phyloP scores from a whole-genome alignment of 1,140 invertebrate genomes.

The Drosophila jambulina region DNA sequence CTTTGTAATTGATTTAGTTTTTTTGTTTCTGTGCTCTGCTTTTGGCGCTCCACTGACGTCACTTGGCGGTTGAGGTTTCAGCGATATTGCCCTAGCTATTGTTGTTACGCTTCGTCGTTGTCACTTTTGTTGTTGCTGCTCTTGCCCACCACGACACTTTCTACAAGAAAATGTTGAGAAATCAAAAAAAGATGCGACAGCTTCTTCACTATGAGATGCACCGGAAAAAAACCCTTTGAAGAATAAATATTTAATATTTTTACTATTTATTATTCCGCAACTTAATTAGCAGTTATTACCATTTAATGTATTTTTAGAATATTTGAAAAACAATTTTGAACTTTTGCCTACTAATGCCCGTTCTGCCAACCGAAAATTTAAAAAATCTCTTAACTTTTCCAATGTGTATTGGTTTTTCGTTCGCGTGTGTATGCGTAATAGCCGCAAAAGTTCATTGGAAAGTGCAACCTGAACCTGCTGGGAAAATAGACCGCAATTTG shows the following conservation, averaged over 20 bases:
- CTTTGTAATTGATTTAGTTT: slow-evolving; percentile 43
- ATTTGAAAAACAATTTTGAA: background rate
- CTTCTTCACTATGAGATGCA: slow-evolving; percentile 38
- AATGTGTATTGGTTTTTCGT: slow-evolving; percentile 1
- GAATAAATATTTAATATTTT: background rate
- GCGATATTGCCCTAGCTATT: slow-evolving; percentile 31
- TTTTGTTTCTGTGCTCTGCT: slow-evolving; percentile 21
- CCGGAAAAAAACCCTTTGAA: background rate
- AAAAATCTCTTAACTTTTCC: background rate
- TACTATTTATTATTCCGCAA: background rate
- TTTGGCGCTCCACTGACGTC: slow-evolving; percentile 31
- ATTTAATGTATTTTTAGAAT: background rate
- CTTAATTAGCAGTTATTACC: too few species aligned
- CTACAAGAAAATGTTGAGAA: slow-evolving; percentile 82
- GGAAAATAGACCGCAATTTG: slow-evolving; percentile 74
- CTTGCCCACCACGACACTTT: slow-evolving; percentile 76
- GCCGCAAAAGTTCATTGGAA: slow-evolving; percentile 75
- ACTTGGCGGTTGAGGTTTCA: slow-evolving; percentile 25
- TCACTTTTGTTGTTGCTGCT: slow-evolving; percentile 20
- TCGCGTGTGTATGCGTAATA: slow-evolving; percentile 35
- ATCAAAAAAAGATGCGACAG: slow-evolving; percentile 81
- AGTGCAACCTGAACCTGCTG: slow-evolving; percentile 73
- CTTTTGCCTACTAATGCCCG: background rate
- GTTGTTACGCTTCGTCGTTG: slow-evolving; percentile 24
- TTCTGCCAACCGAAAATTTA: background rate